phyloP scores from a whole-genome alignment of 2,797 vertebrate genomes.

The Dipus sagitta region DNA sequence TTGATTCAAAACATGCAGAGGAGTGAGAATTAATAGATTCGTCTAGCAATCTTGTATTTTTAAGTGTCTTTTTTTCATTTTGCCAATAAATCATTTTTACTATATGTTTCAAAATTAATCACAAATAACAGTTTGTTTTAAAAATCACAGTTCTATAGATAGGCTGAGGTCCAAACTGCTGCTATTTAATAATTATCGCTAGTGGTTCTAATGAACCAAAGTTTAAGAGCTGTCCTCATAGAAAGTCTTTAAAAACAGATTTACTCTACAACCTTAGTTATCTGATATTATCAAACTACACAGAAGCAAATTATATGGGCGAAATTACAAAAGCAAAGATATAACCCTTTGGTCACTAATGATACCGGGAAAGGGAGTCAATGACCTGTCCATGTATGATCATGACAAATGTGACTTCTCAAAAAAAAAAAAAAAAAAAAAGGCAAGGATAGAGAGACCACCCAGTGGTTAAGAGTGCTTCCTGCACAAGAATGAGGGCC shows the following conservation, averaged over 20 bases:
- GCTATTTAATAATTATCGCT: conserved; percentile 29
- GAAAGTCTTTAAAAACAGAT: conserved; percentile 29
- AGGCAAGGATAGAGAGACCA: too few relatives aligned
- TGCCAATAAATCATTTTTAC: conserved; percentile 24
- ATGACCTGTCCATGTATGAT: background rate
- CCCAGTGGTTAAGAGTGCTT: too few relatives aligned
- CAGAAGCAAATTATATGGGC: background rate
- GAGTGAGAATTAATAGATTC: background rate
- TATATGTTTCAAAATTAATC: conserved; percentile 26
- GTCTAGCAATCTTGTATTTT: background rate
- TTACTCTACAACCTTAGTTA: background rate
- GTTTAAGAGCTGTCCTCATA: background rate
- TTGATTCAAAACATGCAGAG: background rate
- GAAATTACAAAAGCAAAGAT: conserved; percentile 19
- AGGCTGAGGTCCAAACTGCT: background rate
- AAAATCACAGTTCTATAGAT: background rate
- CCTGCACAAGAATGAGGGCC: too few relatives aligned
- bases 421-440: background rate
- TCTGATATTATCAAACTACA: background rate
- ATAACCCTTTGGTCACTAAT: background rate
- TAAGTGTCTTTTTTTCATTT: conserved; percentile 1
- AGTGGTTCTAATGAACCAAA: conserved; percentile 55
- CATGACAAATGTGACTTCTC: conserved; percentile 10
- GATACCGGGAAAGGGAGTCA: background rate
- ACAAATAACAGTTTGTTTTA: background rate